Conservation (phyloP, 2,797 vertebrate genomes). For the Anguilla obscura region DNA sequence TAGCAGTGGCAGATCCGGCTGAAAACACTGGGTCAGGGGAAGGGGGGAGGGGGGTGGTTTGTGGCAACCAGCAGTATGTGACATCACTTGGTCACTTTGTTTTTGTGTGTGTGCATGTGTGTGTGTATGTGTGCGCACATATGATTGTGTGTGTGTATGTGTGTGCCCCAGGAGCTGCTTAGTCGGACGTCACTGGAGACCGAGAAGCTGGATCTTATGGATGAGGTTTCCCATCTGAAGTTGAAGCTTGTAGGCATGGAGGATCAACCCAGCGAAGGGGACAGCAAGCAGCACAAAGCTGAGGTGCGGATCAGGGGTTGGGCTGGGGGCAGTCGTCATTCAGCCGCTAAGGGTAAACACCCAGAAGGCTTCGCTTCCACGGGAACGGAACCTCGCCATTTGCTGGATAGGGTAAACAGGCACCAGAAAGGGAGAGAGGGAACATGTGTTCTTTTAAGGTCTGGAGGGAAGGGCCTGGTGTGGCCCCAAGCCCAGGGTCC, state of each 20-base stretch:
- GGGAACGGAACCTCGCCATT: not conserved
- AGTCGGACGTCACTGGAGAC: slow-evolving; percentile 88
- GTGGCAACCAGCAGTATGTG: slow-evolving; percentile 19
- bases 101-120: slow-evolving; percentile 33
- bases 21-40: slow-evolving; percentile 66
- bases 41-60: slow-evolving; percentile 45
- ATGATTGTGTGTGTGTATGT: slow-evolving; percentile 47
- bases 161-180: slow-evolving; percentile 82
- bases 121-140: slow-evolving; percentile 43
- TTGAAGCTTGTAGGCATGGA: slow-evolving; percentile 92
- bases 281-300: slow-evolving; percentile 91
- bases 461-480: not conserved
- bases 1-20: slow-evolving; percentile 68
- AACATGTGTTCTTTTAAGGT: not conserved
- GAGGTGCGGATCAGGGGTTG: slow-evolving; percentile 72
- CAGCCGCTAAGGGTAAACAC: no score
- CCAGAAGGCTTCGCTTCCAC: not conserved
- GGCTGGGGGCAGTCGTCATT: not conserved
- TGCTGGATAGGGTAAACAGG: not conserved
- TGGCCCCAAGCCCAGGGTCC: not conserved
- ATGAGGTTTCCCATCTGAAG: slow-evolving; percentile 93
- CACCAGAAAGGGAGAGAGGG: not conserved
- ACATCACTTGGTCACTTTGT: slow-evolving; percentile 34
- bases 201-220: slow-evolving; percentile 91
- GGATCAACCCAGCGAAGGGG: slow-evolving; percentile 82